Percentiles rank a stretch among this genome's conserved stretches.
Conservation (phyloP, 1,140 invertebrate species). For the Patella vulgata region DNA sequence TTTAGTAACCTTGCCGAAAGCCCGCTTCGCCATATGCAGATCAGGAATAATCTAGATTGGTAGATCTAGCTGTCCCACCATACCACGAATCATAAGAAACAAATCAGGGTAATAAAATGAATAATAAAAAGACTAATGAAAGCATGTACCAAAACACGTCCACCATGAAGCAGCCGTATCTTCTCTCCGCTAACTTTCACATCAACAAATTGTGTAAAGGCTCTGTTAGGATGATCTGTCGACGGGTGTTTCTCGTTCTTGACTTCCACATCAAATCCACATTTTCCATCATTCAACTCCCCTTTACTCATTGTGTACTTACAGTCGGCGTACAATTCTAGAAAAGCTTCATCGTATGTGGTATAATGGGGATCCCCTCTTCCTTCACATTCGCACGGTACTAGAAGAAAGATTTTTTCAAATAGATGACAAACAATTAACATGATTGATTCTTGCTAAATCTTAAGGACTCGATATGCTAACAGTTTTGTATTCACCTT, state of each 20-base stretch:
- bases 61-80: too few species aligned
- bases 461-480: too few species aligned
- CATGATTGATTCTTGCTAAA: too few species aligned
- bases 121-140: too few species aligned
- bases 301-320: constrained; percentile 55
- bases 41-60: too few species aligned
- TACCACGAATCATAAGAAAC: too few species aligned
- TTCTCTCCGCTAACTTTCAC: constrained; percentile 15
- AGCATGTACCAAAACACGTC: constrained; percentile 21
- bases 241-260: constrained; percentile 30
- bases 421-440: too few species aligned
- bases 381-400: constrained; percentile 76
- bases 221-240: constrained; percentile 10
- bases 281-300: neutral
- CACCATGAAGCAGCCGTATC: constrained; percentile 10
- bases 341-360: constrained; percentile 90
- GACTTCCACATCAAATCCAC: constrained; percentile 30
- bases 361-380: constrained; percentile 92
- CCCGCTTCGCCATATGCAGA: too few species aligned
- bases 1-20: too few species aligned
- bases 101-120: too few species aligned
- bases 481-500: too few species aligned
- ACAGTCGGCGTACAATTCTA: constrained; percentile 77
- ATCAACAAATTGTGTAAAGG: constrained; percentile 29
- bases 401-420: constrained; percentile 6